Evolutionary conservation across 2,797 vertebrate species (phyloP).

Genomic region (Pseudochaenichthys georgianus): DNA sequence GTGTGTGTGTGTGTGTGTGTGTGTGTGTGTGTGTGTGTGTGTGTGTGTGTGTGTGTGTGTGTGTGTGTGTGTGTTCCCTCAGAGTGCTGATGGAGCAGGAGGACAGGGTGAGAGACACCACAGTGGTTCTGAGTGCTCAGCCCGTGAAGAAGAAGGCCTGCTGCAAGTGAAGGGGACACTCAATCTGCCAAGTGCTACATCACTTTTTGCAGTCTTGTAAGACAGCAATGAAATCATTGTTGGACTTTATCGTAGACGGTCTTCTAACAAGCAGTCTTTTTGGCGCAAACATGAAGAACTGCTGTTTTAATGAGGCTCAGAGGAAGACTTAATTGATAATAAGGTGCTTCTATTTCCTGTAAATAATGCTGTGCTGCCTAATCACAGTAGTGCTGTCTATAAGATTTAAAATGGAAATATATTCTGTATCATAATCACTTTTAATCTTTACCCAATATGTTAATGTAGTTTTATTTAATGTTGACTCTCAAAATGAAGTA

Average conservation of each 20-base stretch:
- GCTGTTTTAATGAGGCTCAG: neutral
- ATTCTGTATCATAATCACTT: slow-evolving; percentile 16
- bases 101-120: slow-evolving; percentile 87
- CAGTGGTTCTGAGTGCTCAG: slow-evolving; percentile 80
- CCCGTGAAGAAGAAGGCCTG: slow-evolving; percentile 88
- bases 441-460: neutral
- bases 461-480: slow-evolving; percentile 15
- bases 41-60: too few species aligned
- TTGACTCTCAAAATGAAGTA: slow-evolving; percentile 13
- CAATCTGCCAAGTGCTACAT: slow-evolving; percentile 4
- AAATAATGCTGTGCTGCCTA: slow-evolving; percentile 48
- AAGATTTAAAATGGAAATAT: slow-evolving; percentile 14
- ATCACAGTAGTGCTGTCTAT: slow-evolving; percentile 32
- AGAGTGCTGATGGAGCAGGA: slow-evolving; percentile 89
- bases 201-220: neutral
- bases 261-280: slow-evolving; percentile 8
- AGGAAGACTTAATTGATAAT: neutral
- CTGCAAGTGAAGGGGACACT: slow-evolving; percentile 81
- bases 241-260: neutral
- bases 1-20: neutral
- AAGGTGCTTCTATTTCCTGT: slow-evolving; percentile 34
- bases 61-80: slow-evolving; percentile 9
- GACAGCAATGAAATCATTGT: slow-evolving; percentile 12
- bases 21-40: slow-evolving; percentile 18
- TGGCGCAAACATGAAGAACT: slow-evolving; percentile 3